Conservation (phyloP, 2,888 invertebrate genomes). For the Ctenicera cuprea region DNA sequence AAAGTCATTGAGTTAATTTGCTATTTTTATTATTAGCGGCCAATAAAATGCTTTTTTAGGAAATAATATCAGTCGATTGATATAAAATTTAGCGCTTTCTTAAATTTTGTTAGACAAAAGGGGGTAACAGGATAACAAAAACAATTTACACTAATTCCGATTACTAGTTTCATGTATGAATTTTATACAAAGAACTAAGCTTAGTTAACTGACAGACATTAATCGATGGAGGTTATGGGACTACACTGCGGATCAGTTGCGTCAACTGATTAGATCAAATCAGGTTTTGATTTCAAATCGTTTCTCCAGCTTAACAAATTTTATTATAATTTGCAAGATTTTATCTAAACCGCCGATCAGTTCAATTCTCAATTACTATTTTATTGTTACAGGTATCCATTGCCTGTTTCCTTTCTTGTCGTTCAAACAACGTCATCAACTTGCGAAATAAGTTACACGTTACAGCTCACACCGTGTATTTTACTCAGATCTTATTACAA, state of each 20-base stretch:
- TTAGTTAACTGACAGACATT: constrained; percentile 24
- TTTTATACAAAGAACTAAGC: neutral
- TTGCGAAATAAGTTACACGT: too few relatives aligned
- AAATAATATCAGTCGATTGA: too few relatives aligned
- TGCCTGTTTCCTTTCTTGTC: too few relatives aligned
- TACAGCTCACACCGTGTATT: too few relatives aligned
- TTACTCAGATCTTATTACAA: too few relatives aligned
- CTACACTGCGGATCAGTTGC: constrained; percentile 22
- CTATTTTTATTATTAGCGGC: too few relatives aligned
- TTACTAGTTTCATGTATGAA: neutral
- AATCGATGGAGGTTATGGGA: constrained; percentile 32
- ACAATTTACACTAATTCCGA: neutral
- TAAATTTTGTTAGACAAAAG: too few relatives aligned
- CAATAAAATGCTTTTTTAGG: too few relatives aligned
- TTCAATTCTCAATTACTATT: constrained; percentile 1
- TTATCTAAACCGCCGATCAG: constrained; percentile 9
- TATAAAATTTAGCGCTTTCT: too few relatives aligned
- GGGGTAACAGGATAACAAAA: neutral
- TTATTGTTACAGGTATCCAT: constrained; percentile 1
- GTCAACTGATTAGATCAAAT: constrained; percentile 16
- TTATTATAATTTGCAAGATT: constrained; percentile 7
- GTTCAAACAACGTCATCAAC: too few relatives aligned
- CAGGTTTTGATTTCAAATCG: constrained; percentile 11
- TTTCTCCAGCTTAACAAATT: neutral
- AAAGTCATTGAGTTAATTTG: too few relatives aligned